Evolutionary conservation across 2,113 vertebrate genomes (phyloP).

Genomic region (Odontophorus gujanensis): DNA sequence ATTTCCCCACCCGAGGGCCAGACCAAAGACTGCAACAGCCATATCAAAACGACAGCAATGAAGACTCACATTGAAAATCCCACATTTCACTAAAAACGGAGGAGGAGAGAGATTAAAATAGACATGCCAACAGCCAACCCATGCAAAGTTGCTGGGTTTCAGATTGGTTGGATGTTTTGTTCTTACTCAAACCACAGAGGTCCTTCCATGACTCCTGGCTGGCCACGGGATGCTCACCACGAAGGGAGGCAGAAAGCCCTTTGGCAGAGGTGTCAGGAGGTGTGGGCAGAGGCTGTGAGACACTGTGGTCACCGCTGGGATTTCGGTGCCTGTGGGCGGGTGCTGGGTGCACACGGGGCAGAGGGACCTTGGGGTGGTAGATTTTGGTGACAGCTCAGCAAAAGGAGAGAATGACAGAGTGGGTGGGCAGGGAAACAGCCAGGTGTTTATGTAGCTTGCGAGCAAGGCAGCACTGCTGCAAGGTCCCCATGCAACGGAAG

Average conservation of each 20-base stretch:
- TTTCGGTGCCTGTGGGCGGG: fast-evolving
- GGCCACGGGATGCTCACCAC: background rate
- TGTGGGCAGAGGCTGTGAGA: fast-evolving
- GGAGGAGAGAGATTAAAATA: background rate
- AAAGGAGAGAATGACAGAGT: background rate
- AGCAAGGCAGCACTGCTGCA: background rate
- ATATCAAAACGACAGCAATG: background rate
- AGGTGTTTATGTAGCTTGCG: background rate
- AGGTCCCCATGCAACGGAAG: background rate
- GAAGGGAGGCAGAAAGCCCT: background rate
- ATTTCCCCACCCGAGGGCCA: background rate
- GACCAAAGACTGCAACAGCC: background rate
- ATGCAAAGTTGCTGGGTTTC: background rate
- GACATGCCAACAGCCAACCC: background rate
- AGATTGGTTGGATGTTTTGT: background rate
- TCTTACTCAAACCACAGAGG: background rate
- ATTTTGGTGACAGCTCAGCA: slow-evolving; percentile 21
- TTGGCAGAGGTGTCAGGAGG: background rate
- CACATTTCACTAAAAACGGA: background rate
- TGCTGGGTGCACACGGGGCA: background rate
- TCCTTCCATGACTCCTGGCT: background rate
- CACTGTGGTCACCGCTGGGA: fast-evolving
- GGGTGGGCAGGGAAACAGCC: background rate
- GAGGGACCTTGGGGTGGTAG: background rate
- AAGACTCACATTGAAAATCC: background rate